Evolutionary conservation across 2,888 invertebrate species (phyloP).

Genomic region (Xiphydria camelus): DNA sequence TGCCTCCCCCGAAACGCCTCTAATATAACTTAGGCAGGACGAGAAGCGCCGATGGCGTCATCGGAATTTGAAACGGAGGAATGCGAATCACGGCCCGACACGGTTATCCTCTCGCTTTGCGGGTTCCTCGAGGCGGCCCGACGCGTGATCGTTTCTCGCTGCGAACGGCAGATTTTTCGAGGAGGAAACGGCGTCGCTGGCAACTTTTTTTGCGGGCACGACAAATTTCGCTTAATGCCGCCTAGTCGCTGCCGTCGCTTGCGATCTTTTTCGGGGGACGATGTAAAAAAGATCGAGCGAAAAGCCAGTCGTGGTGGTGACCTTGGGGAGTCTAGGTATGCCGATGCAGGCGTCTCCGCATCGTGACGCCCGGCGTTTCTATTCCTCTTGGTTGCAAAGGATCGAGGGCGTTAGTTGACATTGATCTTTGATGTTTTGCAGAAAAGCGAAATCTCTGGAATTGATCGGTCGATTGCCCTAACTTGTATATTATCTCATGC

Average conservation of each 20-base stretch:
- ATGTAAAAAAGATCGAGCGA: slow-evolving; percentile 29
- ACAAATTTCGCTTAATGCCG: too few species aligned
- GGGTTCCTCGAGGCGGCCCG: neutral
- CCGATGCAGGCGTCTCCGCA: neutral
- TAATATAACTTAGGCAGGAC: slow-evolving; percentile 2
- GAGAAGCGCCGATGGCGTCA: slow-evolving; percentile 1
- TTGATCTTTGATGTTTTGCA: too few species aligned
- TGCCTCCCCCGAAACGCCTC: neutral
- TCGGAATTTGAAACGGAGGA: neutral
- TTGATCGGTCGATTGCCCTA: too few species aligned
- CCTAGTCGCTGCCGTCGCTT: neutral
- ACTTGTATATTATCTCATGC: too few species aligned
- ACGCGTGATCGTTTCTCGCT: neutral
- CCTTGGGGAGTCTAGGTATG: slow-evolving; percentile 19
- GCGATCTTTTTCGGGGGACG: slow-evolving; percentile 22
- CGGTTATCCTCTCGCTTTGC: neutral
- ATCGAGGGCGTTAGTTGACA: neutral
- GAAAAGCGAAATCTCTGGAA: too few species aligned
- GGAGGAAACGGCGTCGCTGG: too few species aligned
- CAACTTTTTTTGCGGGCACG: too few species aligned
- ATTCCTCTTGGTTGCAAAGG: neutral
- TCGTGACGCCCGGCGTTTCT: too few species aligned
- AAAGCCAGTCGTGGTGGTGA: slow-evolving; percentile 29
- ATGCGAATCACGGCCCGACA: neutral
- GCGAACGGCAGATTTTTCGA: too few species aligned